Conservation (phyloP, 1,140 invertebrate species). For the Acarapis woodi region DNA sequence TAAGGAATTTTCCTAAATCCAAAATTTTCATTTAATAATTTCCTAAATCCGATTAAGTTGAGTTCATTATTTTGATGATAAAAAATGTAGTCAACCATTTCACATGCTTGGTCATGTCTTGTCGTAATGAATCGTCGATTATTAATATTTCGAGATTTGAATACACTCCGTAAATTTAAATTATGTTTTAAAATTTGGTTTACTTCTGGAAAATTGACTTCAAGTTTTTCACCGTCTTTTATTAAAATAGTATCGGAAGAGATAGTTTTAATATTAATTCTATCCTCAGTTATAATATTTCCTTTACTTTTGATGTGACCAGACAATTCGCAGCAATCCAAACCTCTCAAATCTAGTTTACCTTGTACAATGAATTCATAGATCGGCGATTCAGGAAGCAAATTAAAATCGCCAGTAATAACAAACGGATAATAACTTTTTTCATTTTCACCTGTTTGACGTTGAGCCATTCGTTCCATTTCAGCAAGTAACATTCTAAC, state of each 20-base stretch:
- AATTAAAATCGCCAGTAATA: slow-evolving; percentile 68
- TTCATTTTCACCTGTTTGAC: slow-evolving; percentile 12
- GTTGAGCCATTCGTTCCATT: slow-evolving; percentile 40
- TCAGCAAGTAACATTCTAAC: slow-evolving; percentile 40
- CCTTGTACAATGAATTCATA: slow-evolving; percentile 39
- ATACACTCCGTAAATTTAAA: slow-evolving; percentile 18
- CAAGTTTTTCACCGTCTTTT: background rate
- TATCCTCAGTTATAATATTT: no score
- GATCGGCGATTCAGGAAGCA: slow-evolving; percentile 33
- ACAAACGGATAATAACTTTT: slow-evolving; percentile 36
- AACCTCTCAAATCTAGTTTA: slow-evolving; percentile 24
- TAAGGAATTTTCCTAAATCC: slow-evolving; percentile 8
- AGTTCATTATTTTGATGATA: slow-evolving; percentile 11
- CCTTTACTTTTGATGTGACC: no score
- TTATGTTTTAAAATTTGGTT: slow-evolving; percentile 10
- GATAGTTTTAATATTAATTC: slow-evolving; percentile 5
- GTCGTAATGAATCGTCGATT: slow-evolving; percentile 14
- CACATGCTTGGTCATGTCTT: slow-evolving; percentile 13
- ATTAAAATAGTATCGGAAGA: background rate
- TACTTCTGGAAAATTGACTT: background rate
- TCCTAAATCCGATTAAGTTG: slow-evolving; percentile 3
- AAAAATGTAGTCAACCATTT: slow-evolving; percentile 19
- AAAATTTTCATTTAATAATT: slow-evolving; percentile 7
- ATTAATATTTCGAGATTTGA: slow-evolving; percentile 12
- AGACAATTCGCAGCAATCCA: slow-evolving; percentile 15